Conservation (phyloP, 2,797 vertebrate genomes). For the Lacerta bilineata region DNA sequence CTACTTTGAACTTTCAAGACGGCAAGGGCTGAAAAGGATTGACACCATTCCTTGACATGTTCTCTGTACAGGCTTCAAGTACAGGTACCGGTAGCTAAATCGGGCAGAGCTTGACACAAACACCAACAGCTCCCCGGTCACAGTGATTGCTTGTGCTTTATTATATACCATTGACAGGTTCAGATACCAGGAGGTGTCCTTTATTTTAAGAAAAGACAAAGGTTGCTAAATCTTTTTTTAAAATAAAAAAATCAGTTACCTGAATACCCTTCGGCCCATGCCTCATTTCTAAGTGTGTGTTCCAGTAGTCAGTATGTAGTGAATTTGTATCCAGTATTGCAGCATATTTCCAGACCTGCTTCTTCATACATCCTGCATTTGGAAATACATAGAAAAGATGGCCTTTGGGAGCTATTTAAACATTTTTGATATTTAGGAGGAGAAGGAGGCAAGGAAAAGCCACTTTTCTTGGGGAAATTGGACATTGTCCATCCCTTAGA, state of each 20-base stretch:
- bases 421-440: neutral
- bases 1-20: neutral
- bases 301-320: neutral
- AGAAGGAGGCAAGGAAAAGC: neutral
- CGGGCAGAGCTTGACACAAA: neutral
- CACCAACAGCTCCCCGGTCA: neutral
- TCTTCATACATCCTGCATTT: neutral
- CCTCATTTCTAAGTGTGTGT: neutral
- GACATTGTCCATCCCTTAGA: neutral
- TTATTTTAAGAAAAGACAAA: neutral
- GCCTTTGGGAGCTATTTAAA: neutral
- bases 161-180: neutral
- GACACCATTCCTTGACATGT: neutral
- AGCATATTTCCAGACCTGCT: neutral
- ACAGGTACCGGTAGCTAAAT: neutral
- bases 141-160: neutral
- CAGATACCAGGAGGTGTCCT: neutral
- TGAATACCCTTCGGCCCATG: neutral
- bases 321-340: neutral
- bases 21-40: neutral
- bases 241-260: no score
- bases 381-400: neutral
- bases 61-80: neutral
- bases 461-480: neutral
- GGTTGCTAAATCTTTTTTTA: neutral